Conservation (phyloP, 2,888 invertebrate genomes). For the Athalia circularis region DNA sequence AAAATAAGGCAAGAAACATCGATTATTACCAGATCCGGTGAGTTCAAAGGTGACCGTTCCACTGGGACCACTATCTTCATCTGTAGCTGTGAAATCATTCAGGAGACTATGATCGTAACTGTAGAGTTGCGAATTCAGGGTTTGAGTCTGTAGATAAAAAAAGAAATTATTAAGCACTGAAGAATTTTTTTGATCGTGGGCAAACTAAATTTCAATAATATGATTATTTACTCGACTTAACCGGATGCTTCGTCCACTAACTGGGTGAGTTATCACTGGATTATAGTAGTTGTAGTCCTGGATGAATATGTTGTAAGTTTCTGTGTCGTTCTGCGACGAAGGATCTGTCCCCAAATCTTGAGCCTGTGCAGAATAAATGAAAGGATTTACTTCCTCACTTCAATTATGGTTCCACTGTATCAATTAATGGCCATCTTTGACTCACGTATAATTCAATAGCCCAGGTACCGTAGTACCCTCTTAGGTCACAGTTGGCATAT, state of each 20-base stretch:
- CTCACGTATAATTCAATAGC: constrained; percentile 76
- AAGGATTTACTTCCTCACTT: too few relatives aligned
- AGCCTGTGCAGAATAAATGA: constrained; percentile 70
- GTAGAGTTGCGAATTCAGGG: constrained; percentile 55
- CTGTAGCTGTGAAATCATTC: constrained; percentile 75
- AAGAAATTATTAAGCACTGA: background rate
- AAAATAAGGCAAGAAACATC: background rate
- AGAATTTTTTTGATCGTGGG: constrained; percentile 41
- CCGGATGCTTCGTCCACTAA: constrained; percentile 47
- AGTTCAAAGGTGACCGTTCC: constrained; percentile 76
- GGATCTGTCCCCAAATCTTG: constrained; percentile 77
- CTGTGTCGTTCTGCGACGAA: constrained; percentile 67
- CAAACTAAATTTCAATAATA: constrained; percentile 43
- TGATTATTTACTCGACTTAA: constrained; percentile 49
- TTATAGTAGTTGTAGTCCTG: constrained; percentile 78
- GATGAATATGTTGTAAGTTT: constrained; percentile 74
- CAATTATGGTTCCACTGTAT: background rate
- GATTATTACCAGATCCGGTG: constrained; percentile 70
- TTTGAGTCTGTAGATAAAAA: constrained; percentile 54
- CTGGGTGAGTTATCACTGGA: constrained; percentile 77
- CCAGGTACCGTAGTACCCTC: constrained; percentile 78
- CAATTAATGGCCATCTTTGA: constrained; percentile 46
- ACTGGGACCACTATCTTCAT: constrained; percentile 77
- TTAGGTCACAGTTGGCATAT: constrained; percentile 72
- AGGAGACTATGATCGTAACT: constrained; percentile 72